Evolutionary conservation across 2,113 vertebrate genomes (phyloP), one percentile per base, ranked within the genome.

Genomic region (Eulacestoma nigropectus): DNA sequence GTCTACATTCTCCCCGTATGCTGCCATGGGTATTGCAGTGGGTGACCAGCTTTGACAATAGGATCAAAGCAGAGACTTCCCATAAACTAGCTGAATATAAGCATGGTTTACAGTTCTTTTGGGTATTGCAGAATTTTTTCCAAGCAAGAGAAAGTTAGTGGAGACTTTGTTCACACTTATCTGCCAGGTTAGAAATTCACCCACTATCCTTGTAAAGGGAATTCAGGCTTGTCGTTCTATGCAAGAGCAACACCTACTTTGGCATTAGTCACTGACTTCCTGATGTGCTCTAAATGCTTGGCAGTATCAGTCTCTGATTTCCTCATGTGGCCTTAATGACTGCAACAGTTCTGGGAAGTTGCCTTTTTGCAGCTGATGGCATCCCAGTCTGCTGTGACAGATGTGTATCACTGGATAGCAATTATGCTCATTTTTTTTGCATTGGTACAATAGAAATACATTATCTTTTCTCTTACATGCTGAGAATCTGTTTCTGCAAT

Each of bases 241-340:
- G 78, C 55, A 65, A 79, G 64, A 91, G 67, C 53, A 90, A 32
- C 57, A 90, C 42, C 67, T 84, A 65, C 67, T 85, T 91, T 91
- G 75, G 75, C 87, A 62, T 89, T 50, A 68, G 81, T 72, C 69
- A 90, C 60, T 84, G 35, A 12, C 75, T 92, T 92, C 56, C 56
- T 83, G 47, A 37, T 68, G 79, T 74, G 55, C 57, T 95, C 16
- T 50, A 35, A 81, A 74, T 81, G 64, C 55, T 84, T 77, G 68
- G 87, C 55, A 89, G 42, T 79, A 75, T 72, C 73, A 59, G 64
- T 70, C 52, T 92, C 77, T 60, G 19, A 21, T 85, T 95, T 94
- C 35, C 60, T 79, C 52, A 68, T 75, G 60, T 84, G 52, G 46
- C 89, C n/a, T 73, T 22, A 50, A n/a, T 93, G 75, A 79, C 91